Conservation (phyloP, 1,140 invertebrate species). For the Thalassaphorura encarpata region DNA sequence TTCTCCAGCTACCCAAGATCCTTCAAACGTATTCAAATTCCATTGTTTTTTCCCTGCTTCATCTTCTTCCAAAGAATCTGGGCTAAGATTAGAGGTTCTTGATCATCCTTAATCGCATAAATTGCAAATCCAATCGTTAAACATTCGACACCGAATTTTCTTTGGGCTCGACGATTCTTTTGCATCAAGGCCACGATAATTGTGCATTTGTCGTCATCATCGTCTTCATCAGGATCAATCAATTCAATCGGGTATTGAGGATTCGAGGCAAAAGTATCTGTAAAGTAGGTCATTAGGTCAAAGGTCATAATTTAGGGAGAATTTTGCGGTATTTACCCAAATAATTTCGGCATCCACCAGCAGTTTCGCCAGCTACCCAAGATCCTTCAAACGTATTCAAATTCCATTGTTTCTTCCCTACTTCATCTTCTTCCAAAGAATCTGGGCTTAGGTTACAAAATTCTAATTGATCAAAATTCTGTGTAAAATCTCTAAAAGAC, state of each 20-base stretch:
- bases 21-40: conserved; percentile 89
- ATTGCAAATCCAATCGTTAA: conserved; percentile 93
- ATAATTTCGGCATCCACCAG: conserved; percentile 93
- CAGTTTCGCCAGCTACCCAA: conserved; percentile 83
- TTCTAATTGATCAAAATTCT: conserved; percentile 69
- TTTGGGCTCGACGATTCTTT: conserved; percentile 81
- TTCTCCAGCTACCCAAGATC: conserved; percentile 79
- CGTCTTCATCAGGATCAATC: conserved; percentile 63
- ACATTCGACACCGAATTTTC: conserved; percentile 85
- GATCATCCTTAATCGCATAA: conserved; percentile 73
- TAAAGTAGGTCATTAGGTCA: no score
- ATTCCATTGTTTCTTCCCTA: conserved; percentile 62
- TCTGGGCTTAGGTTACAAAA: conserved; percentile 95
- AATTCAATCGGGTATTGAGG: conserved; percentile 88
- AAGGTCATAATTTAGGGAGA: no score
- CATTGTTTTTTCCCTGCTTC: conserved; percentile 48
- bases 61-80: conserved; percentile 47
- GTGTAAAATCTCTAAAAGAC: conserved; percentile 69
- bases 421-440: conserved; percentile 28
- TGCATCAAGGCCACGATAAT: conserved; percentile 86
- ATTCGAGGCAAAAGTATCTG: conserved; percentile 91
- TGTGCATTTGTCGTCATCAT: conserved; percentile 81
- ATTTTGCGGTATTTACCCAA: no score
- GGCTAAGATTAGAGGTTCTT: conserved; percentile 93
- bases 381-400: conserved; percentile 86